A percentile compares a stretch with the other conserved stretches of the same genome.
Evolutionary conservation across 2,113 vertebrate species (phyloP).

Genomic region (Theristicus caerulescens): DNA sequence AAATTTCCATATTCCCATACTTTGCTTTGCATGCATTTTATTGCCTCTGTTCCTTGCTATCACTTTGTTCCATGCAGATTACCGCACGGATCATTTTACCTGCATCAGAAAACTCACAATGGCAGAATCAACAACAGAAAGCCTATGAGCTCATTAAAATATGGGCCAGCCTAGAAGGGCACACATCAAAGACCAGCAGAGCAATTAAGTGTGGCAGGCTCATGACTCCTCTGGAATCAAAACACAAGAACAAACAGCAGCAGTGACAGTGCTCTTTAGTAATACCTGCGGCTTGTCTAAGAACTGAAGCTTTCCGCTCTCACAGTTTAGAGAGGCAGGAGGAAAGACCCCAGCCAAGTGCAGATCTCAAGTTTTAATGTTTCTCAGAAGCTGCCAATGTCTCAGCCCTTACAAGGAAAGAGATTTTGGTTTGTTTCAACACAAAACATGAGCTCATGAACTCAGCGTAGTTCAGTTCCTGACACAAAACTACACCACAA

Average conservation of each 20-base stretch:
- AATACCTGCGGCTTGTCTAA: not conserved
- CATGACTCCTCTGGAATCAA: not conserved
- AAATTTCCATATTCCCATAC: not conserved
- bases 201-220: not conserved
- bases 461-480: not conserved
- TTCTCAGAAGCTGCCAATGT: not conserved
- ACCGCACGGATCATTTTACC: not conserved
- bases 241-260: not conserved
- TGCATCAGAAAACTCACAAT: not conserved
- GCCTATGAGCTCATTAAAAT: not conserved
- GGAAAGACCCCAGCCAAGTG: not conserved
- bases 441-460: not conserved
- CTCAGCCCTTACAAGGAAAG: not conserved
- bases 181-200: not conserved
- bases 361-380: not conserved
- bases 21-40: not conserved
- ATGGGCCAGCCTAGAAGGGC: not conserved
- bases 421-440: not conserved
- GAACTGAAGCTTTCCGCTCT: not conserved
- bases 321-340: not conserved
- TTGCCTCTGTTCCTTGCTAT: not conserved
- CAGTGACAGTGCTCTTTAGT: not conserved
- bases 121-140: not conserved
- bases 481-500: not conserved
- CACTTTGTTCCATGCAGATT: not conserved